Evolutionary conservation across 2,888 invertebrate genomes (phyloP).

Genomic region (Helleia helle): DNA sequence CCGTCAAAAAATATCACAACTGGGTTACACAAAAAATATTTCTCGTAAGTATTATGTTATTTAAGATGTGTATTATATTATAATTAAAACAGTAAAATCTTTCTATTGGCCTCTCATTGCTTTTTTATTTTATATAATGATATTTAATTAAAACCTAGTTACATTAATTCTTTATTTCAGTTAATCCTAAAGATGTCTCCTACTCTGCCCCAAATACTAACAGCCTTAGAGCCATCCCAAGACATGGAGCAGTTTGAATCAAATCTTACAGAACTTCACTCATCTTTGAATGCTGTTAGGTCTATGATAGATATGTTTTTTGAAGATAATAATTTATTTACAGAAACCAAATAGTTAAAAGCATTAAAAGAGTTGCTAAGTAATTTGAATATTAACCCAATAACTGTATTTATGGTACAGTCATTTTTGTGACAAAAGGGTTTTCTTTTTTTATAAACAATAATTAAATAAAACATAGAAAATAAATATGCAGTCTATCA

Average conservation of each 20-base stretch:
- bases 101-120: no score
- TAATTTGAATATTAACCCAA: no score
- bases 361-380: no score
- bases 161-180: slow-evolving; percentile 61
- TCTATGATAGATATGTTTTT: slow-evolving; percentile 76
- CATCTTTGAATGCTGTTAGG: slow-evolving; percentile 60
- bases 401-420: no score
- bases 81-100: no score
- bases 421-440: no score
- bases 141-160: no score
- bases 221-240: slow-evolving; percentile 55
- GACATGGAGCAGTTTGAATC: slow-evolving; percentile 47
- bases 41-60: slow-evolving; percentile 66
- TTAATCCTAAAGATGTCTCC: slow-evolving; percentile 78
- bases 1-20: slow-evolving; percentile 82
- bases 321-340: slow-evolving; percentile 59
- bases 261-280: slow-evolving; percentile 54
- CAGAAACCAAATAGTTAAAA: not conserved
- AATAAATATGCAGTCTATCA: no score
- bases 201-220: slow-evolving; percentile 69
- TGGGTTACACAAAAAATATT: slow-evolving; percentile 85
- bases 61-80: no score
- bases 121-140: no score
- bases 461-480: no score
- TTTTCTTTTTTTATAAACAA: no score